Evolutionary conservation across 2,888 invertebrate genomes (phyloP), one percentile per base, ranked within the genome.

Genomic region (Mycalesis mineus): DNA sequence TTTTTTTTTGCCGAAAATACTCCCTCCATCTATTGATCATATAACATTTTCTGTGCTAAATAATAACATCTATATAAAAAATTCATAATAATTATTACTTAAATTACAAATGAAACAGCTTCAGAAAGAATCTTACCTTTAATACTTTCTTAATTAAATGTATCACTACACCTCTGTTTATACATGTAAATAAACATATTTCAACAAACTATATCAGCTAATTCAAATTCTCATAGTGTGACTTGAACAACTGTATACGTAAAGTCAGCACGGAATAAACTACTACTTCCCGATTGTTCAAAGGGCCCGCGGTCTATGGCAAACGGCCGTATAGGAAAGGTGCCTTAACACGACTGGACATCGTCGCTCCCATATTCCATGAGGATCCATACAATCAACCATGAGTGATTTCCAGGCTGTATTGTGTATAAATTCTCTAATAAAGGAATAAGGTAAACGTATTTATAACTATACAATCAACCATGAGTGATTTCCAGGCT

Each of bases 261-360:
- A 13, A 39, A 39, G 37, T 37, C 13, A n/a, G 17, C 9, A 41
- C 11, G 17, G 11, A 41, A 9, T 11, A 28, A 7, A 14, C 48
- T 29, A 13, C 22, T 52, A 55, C 48, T 58, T 55, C 55, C 47
- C 51, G 55, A n/a, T 22, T 31, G 17, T 48, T 13, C 14, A 31
- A 55, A 50, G 50, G 60, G 44, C 52, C 58, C 45, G 45, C 22
- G 78, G 76, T 66, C 77, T 68, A 60, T 61, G 39, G 65, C 40
- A 52, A 64, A 61, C 68, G 71, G 62, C 64, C 70, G 74, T 72
- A 78, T 76, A 78, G 68, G 65, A 61, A 65, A 61, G 60, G 71
- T 78, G 87, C 83, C 79, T 80, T 78, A 71, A 77, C 72, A 74
- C 76, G 78, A 87, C 87, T 87, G 87, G 83, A 75, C 78, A 73